Evolutionary conservation across 2,888 invertebrate species (phyloP).

Genomic region (Rhagium mordax): DNA sequence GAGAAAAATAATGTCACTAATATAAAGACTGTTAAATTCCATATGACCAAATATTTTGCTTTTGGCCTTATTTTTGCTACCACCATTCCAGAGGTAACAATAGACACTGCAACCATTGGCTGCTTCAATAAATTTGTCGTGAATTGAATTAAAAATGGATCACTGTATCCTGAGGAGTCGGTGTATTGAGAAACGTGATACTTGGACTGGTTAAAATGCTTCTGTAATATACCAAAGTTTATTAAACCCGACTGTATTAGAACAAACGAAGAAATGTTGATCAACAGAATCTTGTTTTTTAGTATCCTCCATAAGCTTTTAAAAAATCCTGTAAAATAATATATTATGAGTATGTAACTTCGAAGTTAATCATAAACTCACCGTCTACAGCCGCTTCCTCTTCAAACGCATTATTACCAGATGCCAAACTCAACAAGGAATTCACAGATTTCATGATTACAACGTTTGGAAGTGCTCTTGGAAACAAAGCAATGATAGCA

Average conservation of each 20-base stretch:
- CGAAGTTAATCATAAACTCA: constrained; percentile 35
- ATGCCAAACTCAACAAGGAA: constrained; percentile 71
- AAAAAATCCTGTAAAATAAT: constrained; percentile 65
- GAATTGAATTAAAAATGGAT: constrained; percentile 73
- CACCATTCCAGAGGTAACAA: constrained; percentile 73
- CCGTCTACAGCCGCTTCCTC: constrained; percentile 50
- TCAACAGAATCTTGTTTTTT: constrained; percentile 73
- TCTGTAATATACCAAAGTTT: constrained; percentile 74
- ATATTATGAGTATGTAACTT: background rate
- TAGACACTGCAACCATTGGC: constrained; percentile 71
- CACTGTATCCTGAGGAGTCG: constrained; percentile 71
- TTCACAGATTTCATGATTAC: constrained; percentile 74
- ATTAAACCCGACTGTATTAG: constrained; percentile 72
- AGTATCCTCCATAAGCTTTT: constrained; percentile 71
- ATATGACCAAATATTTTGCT: constrained; percentile 71
- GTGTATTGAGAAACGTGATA: constrained; percentile 72
- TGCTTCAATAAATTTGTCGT: constrained; percentile 73
- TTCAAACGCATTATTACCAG: constrained; percentile 55
- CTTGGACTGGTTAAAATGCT: constrained; percentile 74
- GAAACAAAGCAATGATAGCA: constrained; percentile 73
- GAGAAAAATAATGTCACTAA: constrained; percentile 70
- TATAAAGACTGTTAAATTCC: constrained; percentile 70
- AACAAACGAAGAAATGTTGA: constrained; percentile 71
- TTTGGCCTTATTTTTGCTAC: constrained; percentile 72
- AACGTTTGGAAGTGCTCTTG: constrained; percentile 72